These are phyloP conservation scores for Petrocephalus sullivani DNA, from an alignment of 2,797 vertebrate species.

Conservation along the genomic window DNA sequence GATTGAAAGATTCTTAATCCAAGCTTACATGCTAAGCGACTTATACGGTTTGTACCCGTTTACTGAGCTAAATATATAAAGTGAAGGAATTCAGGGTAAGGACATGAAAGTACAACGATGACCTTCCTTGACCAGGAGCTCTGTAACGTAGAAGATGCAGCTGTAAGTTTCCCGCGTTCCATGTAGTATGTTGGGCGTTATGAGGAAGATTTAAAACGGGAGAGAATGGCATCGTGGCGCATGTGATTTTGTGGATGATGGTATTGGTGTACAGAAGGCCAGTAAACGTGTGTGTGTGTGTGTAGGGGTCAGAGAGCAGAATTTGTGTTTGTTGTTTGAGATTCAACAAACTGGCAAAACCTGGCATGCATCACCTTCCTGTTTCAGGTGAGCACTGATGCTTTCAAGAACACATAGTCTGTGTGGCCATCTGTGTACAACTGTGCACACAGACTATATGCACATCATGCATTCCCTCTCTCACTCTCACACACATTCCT, in stretches of 20 bases:
- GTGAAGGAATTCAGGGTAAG: neutral
- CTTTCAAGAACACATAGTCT: neutral
- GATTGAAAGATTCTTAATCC: slow-evolving; percentile 2
- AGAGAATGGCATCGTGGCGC: neutral
- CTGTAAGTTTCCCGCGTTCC: neutral
- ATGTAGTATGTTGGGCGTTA: neutral
- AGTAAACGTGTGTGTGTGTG: neutral
- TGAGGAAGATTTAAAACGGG: neutral
- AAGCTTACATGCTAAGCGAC: neutral
- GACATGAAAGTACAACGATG: neutral
- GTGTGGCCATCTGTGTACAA: neutral
- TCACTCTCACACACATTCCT: neutral
- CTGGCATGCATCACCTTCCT: neutral
- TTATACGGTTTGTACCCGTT: neutral
- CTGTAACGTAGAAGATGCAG: neutral
- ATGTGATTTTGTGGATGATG: neutral
- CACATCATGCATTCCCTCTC: neutral
- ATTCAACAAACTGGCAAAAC: slow-evolving; percentile 4
- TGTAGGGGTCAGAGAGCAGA: neutral
- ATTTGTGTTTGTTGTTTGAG: neutral
- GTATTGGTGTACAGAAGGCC: neutral
- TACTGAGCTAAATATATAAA: slow-evolving; percentile 11
- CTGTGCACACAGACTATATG: neutral
- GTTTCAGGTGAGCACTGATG: neutral
- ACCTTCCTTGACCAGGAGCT: neutral